Conservation (phyloP, 2,888 invertebrate species). For the Eilema depressum region DNA sequence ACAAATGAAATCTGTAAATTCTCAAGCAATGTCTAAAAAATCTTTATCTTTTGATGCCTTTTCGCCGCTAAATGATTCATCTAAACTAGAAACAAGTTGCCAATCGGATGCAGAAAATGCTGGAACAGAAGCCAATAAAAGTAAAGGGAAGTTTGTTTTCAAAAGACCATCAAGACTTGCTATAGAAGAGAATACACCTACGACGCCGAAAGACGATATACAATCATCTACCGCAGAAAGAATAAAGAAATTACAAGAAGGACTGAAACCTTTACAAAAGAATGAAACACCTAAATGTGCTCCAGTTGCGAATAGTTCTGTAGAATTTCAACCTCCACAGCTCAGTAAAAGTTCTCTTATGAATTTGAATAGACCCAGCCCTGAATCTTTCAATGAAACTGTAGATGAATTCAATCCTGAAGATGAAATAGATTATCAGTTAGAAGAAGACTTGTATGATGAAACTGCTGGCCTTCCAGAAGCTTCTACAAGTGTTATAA, state of each 20-base stretch:
- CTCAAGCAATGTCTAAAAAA: conserved; percentile 65
- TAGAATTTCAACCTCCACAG: conserved; percentile 76
- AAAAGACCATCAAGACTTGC: conserved; percentile 74
- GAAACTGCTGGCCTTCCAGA: conserved; percentile 60
- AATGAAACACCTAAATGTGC: conserved; percentile 59
- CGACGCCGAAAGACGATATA: conserved; percentile 62
- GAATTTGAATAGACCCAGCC: conserved; percentile 61
- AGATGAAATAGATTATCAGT: conserved; percentile 48
- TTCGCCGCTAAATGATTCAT: conserved; percentile 60
- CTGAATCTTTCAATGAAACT: conserved; percentile 58
- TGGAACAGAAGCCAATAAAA: conserved; percentile 60
- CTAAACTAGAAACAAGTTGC: conserved; percentile 54
- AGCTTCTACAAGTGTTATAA: conserved; percentile 58
- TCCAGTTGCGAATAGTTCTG: conserved; percentile 72
- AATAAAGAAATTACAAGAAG: conserved; percentile 71
- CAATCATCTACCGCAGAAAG: conserved; percentile 75
- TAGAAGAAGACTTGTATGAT: conserved; percentile 67
- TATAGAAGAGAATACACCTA: conserved; percentile 57
- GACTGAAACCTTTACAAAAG: conserved; percentile 68
- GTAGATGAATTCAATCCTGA: conserved; percentile 48
- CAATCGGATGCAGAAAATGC: conserved; percentile 56
- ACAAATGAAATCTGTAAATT: conserved; percentile 64
- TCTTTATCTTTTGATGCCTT: conserved; percentile 67
- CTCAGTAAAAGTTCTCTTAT: conserved; percentile 65
- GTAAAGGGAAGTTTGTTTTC: conserved; percentile 79